These are phyloP conservation scores for Macrophya alboannulata DNA, from an alignment of 2,888 invertebrate species.

Conservation along the genomic window DNA sequence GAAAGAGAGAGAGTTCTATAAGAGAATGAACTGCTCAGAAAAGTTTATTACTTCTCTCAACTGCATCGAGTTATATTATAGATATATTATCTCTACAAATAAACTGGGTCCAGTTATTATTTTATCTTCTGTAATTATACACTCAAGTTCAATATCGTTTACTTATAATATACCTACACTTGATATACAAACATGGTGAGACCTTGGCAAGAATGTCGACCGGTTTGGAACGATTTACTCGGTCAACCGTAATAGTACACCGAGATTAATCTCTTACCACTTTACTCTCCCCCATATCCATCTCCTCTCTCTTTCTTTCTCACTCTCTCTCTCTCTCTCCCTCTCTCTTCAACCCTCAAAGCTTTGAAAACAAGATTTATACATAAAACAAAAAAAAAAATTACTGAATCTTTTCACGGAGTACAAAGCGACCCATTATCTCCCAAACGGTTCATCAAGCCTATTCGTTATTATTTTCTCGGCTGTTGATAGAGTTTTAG, in stretches of 20 bases:
- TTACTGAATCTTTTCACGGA: background rate
- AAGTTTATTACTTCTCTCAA: slow-evolving; percentile 4
- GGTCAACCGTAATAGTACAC: slow-evolving; percentile 48
- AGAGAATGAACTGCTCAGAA: background rate
- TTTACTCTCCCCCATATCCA: slow-evolving; percentile 35
- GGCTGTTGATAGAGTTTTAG: slow-evolving; percentile 15
- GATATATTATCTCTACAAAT: background rate
- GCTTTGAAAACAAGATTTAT: background rate
- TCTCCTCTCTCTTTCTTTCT: slow-evolving; percentile 50
- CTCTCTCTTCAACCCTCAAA: background rate
- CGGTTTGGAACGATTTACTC: slow-evolving; percentile 61
- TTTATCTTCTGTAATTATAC: background rate
- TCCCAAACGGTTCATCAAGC: background rate
- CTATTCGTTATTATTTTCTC: background rate
- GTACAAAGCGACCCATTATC: background rate
- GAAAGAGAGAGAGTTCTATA: background rate
- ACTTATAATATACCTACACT: slow-evolving; percentile 19
- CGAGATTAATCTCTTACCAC: slow-evolving; percentile 56
- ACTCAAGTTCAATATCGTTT: slow-evolving; percentile 51
- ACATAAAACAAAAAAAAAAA: background rate
- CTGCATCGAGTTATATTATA: background rate
- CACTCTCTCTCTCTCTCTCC: background rate
- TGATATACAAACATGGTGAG: slow-evolving; percentile 55
- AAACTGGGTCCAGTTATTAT: slow-evolving; percentile 3
- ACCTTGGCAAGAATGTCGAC: slow-evolving; percentile 65